These are phyloP conservation scores for Hemiscyllium ocellatum DNA, from an alignment of 2,113 vertebrate genomes.

Conservation along the genomic window DNA sequence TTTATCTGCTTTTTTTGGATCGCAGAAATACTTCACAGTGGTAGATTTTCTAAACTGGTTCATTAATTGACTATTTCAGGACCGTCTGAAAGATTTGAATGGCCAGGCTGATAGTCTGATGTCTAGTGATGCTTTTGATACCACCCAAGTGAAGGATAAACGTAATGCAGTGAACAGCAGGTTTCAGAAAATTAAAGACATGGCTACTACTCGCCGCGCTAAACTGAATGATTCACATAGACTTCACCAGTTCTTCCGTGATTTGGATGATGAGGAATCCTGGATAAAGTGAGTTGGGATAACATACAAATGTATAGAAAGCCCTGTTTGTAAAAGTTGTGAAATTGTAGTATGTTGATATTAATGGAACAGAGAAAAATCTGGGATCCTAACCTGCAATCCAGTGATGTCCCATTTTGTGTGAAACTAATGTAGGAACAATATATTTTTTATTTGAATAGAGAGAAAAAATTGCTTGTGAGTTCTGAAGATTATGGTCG, in stretches of 20 bases:
- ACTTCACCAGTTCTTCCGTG: constrained; percentile 96
- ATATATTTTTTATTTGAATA: constrained; percentile 43
- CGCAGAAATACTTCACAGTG: not conserved
- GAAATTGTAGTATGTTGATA: not conserved
- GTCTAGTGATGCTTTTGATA: constrained; percentile 91
- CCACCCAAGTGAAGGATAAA: constrained; percentile 89
- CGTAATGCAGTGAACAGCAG: constrained; percentile 81
- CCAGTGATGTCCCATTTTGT: not conserved
- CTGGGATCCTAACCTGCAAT: not conserved
- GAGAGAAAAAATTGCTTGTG: constrained; percentile 93
- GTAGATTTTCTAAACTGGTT: constrained; percentile 21
- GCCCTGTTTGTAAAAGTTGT: not conserved
- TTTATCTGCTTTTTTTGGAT: not conserved
- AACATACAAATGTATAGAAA: not conserved
- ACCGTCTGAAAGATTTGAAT: constrained; percentile 95
- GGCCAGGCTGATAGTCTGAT: constrained; percentile 92
- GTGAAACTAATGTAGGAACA: not conserved
- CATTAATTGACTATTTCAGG: constrained; percentile 55
- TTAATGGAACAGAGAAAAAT: not conserved
- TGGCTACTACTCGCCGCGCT: constrained; percentile 75
- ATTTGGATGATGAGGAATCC: constrained; percentile 95
- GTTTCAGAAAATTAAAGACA: constrained; percentile 84
- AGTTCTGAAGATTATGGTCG: constrained; percentile 97
- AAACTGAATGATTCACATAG: constrained; percentile 91
- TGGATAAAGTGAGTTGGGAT: constrained; percentile 86